Evolutionary conservation across 2,888 invertebrate species (phyloP).

Genomic region (Amphipoea lucens): DNA sequence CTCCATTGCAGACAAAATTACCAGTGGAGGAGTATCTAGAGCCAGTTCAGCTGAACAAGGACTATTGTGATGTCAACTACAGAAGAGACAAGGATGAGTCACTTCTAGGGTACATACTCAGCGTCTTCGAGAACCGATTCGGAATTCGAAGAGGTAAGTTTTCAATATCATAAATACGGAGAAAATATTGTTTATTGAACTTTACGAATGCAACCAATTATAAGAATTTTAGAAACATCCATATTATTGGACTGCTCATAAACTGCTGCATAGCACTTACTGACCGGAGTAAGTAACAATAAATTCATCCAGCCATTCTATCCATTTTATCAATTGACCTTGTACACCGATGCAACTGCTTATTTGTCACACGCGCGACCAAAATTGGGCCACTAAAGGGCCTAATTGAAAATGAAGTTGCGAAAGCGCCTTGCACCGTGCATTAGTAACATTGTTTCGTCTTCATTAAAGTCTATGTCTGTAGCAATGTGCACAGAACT

Average conservation of each 20-base stretch:
- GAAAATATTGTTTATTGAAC: background rate
- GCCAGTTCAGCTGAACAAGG: slow-evolving; percentile 81
- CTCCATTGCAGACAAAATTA: slow-evolving; percentile 64
- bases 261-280: background rate
- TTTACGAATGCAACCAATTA: too few species aligned
- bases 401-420: slow-evolving; percentile 17
- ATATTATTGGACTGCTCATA: background rate
- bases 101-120: slow-evolving; percentile 83
- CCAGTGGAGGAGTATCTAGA: slow-evolving; percentile 87
- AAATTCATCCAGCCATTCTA: background rate
- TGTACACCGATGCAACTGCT: slow-evolving; percentile 27
- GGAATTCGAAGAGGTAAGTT: slow-evolving; percentile 81
- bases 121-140: slow-evolving; percentile 84
- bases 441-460: background rate
- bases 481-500: background rate
- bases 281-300: background rate
- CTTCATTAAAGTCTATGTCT: background rate
- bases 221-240: background rate
- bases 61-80: slow-evolving; percentile 83
- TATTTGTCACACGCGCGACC: background rate
- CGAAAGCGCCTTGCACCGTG: background rate
- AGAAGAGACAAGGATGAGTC: slow-evolving; percentile 81
- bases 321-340: slow-evolving; percentile 21
- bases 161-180: background rate
- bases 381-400: slow-evolving; percentile 22